Conservation (phyloP, 64 coral and sea anemone species). For the Orbicella faveolata region DNA sequence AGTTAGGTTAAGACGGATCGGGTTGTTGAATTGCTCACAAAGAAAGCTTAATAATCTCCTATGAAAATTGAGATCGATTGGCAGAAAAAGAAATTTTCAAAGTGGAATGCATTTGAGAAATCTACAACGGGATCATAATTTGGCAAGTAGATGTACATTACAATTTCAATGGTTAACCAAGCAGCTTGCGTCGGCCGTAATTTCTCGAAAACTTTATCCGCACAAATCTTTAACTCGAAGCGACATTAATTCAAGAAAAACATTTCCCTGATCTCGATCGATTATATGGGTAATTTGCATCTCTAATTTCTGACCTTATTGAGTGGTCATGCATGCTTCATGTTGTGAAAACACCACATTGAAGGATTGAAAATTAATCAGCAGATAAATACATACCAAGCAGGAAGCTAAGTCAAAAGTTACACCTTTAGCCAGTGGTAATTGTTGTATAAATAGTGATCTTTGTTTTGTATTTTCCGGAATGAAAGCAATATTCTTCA, state of each 20-base stretch:
- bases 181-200: background rate
- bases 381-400: background rate
- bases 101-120: background rate
- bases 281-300: background rate
- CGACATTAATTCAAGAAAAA: background rate
- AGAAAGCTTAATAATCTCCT: background rate
- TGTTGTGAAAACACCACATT: constrained; percentile 6
- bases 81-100: constrained; percentile 1
- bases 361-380: background rate
- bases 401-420: background rate
- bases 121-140: background rate
- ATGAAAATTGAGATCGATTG: background rate
- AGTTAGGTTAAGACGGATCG: background rate
- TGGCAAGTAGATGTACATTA: background rate
- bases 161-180: background rate
- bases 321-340: constrained; percentile 2
- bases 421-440: background rate
- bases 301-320: background rate
- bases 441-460: background rate
- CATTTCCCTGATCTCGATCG: background rate
- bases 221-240: background rate
- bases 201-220: background rate
- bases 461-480: background rate
- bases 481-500: background rate
- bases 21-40: background rate